These are phyloP conservation scores for Spheniscus mendiculus DNA, from an alignment of 2,113 vertebrate genomes.

Conservation along the genomic window DNA sequence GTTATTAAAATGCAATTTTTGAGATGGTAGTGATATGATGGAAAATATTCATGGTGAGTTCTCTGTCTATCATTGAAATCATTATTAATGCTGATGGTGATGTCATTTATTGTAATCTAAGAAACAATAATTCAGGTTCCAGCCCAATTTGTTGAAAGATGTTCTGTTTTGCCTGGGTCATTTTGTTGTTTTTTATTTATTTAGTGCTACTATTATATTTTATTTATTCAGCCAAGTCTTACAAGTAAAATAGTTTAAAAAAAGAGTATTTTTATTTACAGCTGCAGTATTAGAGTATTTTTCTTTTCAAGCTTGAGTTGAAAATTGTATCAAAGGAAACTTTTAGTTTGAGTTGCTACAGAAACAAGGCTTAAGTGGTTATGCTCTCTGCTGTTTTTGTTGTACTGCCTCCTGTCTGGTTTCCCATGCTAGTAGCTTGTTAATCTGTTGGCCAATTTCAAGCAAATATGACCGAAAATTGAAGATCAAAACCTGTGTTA, in stretches of 20 bases:
- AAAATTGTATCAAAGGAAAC: not conserved
- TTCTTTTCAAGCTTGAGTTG: not conserved
- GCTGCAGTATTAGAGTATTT: not conserved
- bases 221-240: not conserved
- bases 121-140: not conserved
- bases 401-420: not conserved
- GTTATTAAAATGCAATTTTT: slow-evolving; percentile 12
- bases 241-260: not conserved
- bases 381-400: not conserved
- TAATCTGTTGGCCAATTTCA: not conserved
- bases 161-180: not conserved
- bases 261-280: not conserved
- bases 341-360: not conserved
- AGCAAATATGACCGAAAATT: not conserved
- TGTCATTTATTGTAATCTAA: not conserved
- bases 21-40: not conserved
- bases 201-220: not conserved
- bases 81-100: not conserved
- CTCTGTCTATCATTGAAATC: not conserved
- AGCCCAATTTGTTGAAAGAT: not conserved
- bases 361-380: not conserved
- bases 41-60: not conserved
- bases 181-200: not conserved
- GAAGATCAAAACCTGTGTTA: not conserved
- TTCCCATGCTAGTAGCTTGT: not conserved